Evolutionary conservation across 2,113 vertebrate species (phyloP), one percentile per base, ranked within the genome.

Genomic region (Cheilinus undulatus): DNA sequence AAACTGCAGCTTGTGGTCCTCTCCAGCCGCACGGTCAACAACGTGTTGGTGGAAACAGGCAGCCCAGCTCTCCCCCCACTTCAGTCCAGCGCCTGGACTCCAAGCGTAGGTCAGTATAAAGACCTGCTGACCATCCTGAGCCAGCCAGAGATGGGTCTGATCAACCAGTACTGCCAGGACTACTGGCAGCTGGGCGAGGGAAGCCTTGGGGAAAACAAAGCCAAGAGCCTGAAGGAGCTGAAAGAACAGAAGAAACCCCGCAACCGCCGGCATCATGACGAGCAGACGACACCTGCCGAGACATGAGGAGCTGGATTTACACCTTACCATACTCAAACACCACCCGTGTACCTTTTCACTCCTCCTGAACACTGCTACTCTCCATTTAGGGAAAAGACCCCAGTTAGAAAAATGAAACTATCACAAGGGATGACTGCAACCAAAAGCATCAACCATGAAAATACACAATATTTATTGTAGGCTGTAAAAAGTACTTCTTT

Each of bases 131-230:
- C 97, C 90, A 96, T 99, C 85, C 95, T 99, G 74, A 96, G 94
- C 90, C 97, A 98, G 80, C 96, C 97, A 0, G 97, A 99, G 94
- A 96, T 97, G 96, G 96, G 97, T 87, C 95, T 98, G 76, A 97
- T 98, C 93, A 97, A 98, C 92, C 97, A 99, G 91, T 99, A 99
- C 93, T 99, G 97, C 93, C 96, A 97, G 91, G 97, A 96, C 78
- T 99, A 98, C 93, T 97, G 97, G 97, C 94, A 96, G 87, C 95
- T 95, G 1, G 93, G 90, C 1, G 95, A 96, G 0, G 80, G 92
- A 28, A 86, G 86, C 82, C 87, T 94, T 13, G 93, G 93, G 3
- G 95, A 96, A 75, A 89, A 89, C 87, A 90, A 88, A 71, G 86
- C 83, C 65, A 93, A 93, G 68, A 91, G 88, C 73, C 88, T 96